These are phyloP conservation scores for Pantherophis alleghaniensis DNA, from an alignment of 2,797 vertebrate species.

Conservation along the genomic window DNA sequence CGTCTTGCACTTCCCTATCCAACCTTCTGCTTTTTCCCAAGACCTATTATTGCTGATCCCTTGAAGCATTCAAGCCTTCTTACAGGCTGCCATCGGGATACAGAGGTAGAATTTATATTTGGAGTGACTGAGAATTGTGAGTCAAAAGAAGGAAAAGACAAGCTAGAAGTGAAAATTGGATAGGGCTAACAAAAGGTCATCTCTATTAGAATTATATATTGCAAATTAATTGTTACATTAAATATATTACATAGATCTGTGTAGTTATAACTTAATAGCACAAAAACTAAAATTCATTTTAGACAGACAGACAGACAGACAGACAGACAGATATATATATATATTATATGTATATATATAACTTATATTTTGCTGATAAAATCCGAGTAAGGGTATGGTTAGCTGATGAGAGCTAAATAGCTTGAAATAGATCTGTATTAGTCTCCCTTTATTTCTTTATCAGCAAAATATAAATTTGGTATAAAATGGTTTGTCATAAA, in stretches of 20 bases:
- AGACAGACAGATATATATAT: too few species aligned
- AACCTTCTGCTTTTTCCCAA: slow-evolving; percentile 30
- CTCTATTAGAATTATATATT: not conserved
- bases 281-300: not conserved
- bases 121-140: slow-evolving; percentile 10
- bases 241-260: not conserved
- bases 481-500: too few species aligned
- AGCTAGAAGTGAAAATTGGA: not conserved
- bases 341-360: too few species aligned
- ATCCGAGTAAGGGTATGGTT: too few species aligned
- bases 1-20: slow-evolving; percentile 33
- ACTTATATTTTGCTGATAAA: too few species aligned
- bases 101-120: slow-evolving; percentile 1
- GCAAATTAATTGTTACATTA: not conserved
- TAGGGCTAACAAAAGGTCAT: slow-evolving; percentile 1
- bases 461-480: too few species aligned
- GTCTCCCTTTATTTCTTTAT: too few species aligned
- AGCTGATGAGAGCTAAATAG: too few species aligned
- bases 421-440: too few species aligned
- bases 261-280: not conserved
- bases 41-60: slow-evolving; percentile 28
- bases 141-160: fast-evolving
- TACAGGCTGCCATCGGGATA: not conserved
- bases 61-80: not conserved
- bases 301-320: too few species aligned